Evolutionary conservation across 2,888 invertebrate species (phyloP).

Genomic region (Oscheius sp.): DNA sequence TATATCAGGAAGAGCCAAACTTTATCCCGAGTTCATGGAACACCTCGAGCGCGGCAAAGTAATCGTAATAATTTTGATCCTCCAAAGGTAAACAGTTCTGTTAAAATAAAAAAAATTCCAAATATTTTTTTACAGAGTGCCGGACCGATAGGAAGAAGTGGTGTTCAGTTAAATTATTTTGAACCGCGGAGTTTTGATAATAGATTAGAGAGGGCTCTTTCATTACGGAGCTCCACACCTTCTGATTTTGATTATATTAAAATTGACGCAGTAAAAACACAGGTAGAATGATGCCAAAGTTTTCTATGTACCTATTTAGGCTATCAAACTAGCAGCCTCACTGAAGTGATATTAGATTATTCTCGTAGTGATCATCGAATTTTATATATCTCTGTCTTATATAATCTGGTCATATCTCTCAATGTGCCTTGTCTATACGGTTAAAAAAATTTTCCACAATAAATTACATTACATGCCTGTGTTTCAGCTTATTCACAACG

Average conservation of each 20-base stretch:
- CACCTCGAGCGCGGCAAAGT: conserved; percentile 8
- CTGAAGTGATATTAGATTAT: background rate
- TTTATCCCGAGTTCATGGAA: background rate
- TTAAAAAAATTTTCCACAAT: background rate
- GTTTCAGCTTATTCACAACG: conserved; percentile 26
- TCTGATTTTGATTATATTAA: conserved; percentile 22
- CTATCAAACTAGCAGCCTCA: conserved; percentile 18
- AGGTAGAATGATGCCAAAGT: background rate
- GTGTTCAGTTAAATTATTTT: conserved; percentile 21
- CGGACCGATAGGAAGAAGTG: background rate
- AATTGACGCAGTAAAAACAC: conserved; percentile 26
- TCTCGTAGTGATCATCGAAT: background rate
- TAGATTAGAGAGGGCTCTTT: conserved; percentile 5
- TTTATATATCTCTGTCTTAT: background rate
- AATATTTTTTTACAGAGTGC: conserved; percentile 29
- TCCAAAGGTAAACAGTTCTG: conserved; percentile 3
- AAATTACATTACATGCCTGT: too few species aligned
- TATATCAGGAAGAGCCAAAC: background rate
- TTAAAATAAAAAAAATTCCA: background rate
- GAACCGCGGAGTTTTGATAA: conserved; percentile 15
- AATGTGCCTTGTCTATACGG: conserved; percentile 5
- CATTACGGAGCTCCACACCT: conserved; percentile 2
- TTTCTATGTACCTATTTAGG: conserved; percentile 7
- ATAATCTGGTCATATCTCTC: conserved; percentile 4
- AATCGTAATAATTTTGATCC: conserved; percentile 3